These are phyloP conservation scores for Cheilosia vernalis DNA, from an alignment of 2,888 invertebrate genomes.

Conservation along the genomic window DNA sequence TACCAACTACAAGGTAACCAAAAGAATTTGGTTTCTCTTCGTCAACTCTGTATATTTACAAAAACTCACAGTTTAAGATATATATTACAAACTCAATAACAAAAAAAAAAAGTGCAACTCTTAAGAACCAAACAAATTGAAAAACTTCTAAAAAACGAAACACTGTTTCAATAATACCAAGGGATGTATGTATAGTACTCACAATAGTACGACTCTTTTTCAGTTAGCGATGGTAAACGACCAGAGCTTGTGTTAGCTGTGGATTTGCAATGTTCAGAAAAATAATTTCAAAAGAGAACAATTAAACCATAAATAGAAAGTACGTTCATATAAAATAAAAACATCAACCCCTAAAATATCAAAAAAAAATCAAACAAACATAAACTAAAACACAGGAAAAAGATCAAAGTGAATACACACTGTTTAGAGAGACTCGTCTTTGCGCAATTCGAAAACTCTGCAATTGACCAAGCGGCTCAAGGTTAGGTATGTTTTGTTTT, in stretches of 20 bases:
- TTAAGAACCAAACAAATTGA: constrained; percentile 21
- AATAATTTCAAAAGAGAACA: constrained; percentile 38
- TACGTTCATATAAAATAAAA: constrained; percentile 4
- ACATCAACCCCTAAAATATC: constrained; percentile 1
- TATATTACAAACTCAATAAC: constrained; percentile 39
- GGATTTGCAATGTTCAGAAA: constrained; percentile 82
- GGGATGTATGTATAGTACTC: constrained; percentile 81
- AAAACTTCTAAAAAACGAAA: constrained; percentile 41
- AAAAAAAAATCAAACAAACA: background rate
- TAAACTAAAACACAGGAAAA: background rate
- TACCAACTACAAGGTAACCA: no score
- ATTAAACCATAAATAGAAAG: constrained; percentile 43
- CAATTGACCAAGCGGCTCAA: constrained; percentile 13
- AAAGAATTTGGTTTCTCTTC: no score
- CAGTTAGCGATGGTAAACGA: constrained; percentile 84
- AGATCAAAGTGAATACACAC: constrained; percentile 27
- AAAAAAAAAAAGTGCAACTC: constrained; percentile 36
- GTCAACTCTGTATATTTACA: constrained; percentile 4
- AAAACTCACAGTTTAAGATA: constrained; percentile 11
- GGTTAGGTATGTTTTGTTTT: background rate
- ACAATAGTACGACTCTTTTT: constrained; percentile 86
- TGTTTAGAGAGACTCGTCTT: constrained; percentile 10
- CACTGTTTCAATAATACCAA: constrained; percentile 53
- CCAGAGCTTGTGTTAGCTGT: constrained; percentile 85
- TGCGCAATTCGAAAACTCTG: background rate